These are phyloP conservation scores for Halisarca cf. caerulea DNA, from an alignment of 37 sponge, comb jelly and placozoan species.

Conservation along the genomic window DNA sequence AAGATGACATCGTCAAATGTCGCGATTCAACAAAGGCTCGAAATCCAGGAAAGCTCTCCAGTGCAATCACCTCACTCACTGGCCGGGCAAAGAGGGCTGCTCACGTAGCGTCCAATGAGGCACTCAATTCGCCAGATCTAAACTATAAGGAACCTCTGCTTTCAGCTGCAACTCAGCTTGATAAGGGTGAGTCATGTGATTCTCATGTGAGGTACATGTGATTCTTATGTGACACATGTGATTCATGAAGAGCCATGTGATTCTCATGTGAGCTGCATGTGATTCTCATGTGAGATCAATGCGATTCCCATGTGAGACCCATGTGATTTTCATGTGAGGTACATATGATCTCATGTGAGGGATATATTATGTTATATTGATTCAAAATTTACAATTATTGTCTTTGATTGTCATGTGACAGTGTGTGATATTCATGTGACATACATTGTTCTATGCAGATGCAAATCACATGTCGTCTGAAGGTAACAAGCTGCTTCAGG, in stretches of 20 bases:
- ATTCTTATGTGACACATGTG: too few relatives aligned
- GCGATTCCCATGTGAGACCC: too few relatives aligned
- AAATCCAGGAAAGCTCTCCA: constrained; percentile 42
- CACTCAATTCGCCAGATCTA: constrained; percentile 32
- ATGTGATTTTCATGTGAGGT: neutral
- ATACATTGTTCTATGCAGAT: neutral
- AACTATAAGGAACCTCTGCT: constrained; percentile 39
- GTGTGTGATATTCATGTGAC: too few relatives aligned
- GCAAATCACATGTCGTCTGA: constrained; percentile 6
- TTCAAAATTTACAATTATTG: neutral
- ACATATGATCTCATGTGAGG: too few relatives aligned
- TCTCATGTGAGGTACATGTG: neutral
- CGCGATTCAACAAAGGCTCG: constrained; percentile 47
- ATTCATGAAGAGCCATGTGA: too few relatives aligned
- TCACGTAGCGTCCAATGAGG: constrained; percentile 53
- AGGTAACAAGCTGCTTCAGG: neutral
- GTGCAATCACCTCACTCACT: constrained; percentile 38
- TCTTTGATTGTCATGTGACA: neutral
- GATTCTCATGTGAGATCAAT: neutral
- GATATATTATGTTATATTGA: neutral
- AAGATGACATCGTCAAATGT: constrained; percentile 72
- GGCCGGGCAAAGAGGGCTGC: constrained; percentile 57
- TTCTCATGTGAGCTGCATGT: too few relatives aligned
- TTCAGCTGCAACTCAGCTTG: constrained; percentile 46
- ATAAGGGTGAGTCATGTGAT: constrained; percentile 41